These are phyloP conservation scores for Enoplosus armatus DNA, from an alignment of 2,797 vertebrate genomes.

Conservation along the genomic window DNA sequence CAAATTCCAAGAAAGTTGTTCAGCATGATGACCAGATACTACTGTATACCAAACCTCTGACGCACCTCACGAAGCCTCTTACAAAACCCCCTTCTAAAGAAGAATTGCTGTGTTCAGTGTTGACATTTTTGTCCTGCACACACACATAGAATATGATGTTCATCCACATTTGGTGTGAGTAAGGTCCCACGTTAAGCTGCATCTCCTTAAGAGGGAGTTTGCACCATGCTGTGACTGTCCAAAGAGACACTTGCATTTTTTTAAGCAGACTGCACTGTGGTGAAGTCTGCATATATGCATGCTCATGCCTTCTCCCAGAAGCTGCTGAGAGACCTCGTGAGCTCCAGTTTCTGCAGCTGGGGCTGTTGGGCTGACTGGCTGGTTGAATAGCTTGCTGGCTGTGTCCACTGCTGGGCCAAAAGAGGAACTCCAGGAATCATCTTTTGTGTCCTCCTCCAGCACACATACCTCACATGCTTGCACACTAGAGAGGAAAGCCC, in stretches of 20 bases:
- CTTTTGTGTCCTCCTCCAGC: conserved; percentile 57
- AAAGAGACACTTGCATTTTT: neutral
- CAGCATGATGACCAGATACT: conserved; percentile 21
- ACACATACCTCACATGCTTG: conserved; percentile 66
- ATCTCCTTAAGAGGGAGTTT: conserved; percentile 34
- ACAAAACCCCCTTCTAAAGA: conserved; percentile 7
- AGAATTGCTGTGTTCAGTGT: conserved; percentile 21
- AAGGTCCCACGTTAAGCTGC: neutral
- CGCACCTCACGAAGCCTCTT: conserved; percentile 10
- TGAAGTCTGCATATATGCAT: conserved; percentile 30
- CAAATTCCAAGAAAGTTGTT: conserved; percentile 18
- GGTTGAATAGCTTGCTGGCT: conserved; percentile 36
- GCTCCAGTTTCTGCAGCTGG: conserved; percentile 43
- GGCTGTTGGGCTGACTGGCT: conserved; percentile 20
- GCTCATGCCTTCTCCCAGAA: conserved; percentile 24
- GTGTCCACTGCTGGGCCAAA: conserved; percentile 48
- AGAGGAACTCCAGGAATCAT: conserved; percentile 73
- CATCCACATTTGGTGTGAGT: conserved; percentile 21
- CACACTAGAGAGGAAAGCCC: conserved; percentile 48
- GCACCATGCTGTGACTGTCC: neutral
- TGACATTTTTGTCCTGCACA: conserved; percentile 39
- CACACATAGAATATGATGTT: conserved; percentile 10
- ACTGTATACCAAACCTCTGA: conserved; percentile 29
- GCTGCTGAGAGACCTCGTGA: conserved; percentile 27
- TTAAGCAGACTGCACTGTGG: conserved; percentile 1